Conservation (phyloP, 2,113 vertebrate genomes). For the Dolichotis patagonum region DNA sequence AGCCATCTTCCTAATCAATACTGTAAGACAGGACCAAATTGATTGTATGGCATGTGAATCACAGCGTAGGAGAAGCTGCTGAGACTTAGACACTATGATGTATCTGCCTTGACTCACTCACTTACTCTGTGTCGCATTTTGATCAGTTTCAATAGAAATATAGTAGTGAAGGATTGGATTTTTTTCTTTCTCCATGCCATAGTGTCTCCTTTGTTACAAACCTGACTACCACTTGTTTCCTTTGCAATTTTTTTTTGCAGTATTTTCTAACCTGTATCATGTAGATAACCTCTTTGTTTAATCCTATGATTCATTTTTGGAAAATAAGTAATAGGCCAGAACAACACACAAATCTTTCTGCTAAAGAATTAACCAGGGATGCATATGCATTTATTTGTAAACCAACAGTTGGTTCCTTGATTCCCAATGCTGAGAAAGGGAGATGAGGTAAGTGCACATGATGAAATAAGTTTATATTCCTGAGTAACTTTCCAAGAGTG, state of each 20-base stretch:
- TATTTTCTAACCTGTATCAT: not conserved
- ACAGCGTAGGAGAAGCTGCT: slow-evolving; percentile 48
- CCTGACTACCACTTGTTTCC: not conserved
- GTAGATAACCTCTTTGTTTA: slow-evolving; percentile 12
- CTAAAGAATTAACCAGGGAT: not conserved
- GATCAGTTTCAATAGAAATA: slow-evolving; percentile 38
- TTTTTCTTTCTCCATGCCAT: not conserved
- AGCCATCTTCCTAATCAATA: slow-evolving; percentile 61
- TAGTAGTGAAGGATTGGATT: not conserved
- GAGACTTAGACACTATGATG: slow-evolving; percentile 58
- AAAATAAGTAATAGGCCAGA: not conserved
- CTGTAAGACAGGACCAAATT: not conserved
- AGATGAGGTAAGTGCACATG: not conserved
- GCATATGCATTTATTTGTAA: not conserved
- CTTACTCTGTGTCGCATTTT: not conserved
- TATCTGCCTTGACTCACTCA: not conserved
- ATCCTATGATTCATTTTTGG: not conserved
- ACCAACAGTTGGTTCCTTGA: not conserved
- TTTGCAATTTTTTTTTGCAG: not conserved
- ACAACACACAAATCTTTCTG: not conserved
- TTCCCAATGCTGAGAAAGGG: not conserved
- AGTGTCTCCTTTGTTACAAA: not conserved
- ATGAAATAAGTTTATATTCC: not conserved
- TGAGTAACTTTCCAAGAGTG: not conserved
- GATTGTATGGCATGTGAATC: not conserved